Evolutionary conservation across 1,140 invertebrate genomes (phyloP).

Genomic region (Melitaea cinxia): DNA sequence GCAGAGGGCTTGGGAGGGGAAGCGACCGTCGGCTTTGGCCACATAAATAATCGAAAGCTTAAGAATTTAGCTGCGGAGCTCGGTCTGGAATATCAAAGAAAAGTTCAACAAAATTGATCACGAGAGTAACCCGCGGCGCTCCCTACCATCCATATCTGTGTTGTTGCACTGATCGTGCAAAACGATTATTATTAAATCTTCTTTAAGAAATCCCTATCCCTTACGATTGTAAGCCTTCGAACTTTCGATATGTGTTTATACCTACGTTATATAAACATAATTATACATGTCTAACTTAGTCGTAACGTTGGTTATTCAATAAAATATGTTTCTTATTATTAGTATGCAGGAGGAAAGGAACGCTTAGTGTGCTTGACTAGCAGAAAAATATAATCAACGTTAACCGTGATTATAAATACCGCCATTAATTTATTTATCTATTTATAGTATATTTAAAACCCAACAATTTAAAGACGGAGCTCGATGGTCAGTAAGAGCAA

Average conservation of each 20-base stretch:
- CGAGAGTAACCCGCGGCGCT: slow-evolving; percentile 25
- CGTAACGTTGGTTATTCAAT: too few species aligned
- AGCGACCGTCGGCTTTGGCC: slow-evolving; percentile 36
- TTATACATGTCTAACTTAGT: too few species aligned
- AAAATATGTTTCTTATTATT: too few species aligned
- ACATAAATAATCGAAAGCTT: slow-evolving; percentile 70
- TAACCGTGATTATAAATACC: too few species aligned
- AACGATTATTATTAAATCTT: slow-evolving; percentile 7
- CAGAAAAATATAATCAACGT: too few species aligned
- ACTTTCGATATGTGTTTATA: neutral
- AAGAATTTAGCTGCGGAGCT: slow-evolving; percentile 47
- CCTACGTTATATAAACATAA: too few species aligned
- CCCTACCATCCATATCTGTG: neutral
- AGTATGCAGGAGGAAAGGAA: too few species aligned
- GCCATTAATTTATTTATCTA: too few species aligned
- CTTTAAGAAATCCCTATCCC: neutral
- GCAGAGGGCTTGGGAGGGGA: slow-evolving; percentile 34
- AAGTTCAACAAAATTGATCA: slow-evolving; percentile 52
- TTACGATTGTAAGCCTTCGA: neutral
- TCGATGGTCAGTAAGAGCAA: slow-evolving; percentile 24
- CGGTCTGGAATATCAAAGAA: slow-evolving; percentile 47
- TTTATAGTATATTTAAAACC: too few species aligned
- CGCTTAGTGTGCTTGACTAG: too few species aligned
- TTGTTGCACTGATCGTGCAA: slow-evolving; percentile 13
- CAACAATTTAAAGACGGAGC: too few species aligned